phyloP scores from a whole-genome alignment of 2,113 vertebrate species.

The Clinocottus analis region DNA sequence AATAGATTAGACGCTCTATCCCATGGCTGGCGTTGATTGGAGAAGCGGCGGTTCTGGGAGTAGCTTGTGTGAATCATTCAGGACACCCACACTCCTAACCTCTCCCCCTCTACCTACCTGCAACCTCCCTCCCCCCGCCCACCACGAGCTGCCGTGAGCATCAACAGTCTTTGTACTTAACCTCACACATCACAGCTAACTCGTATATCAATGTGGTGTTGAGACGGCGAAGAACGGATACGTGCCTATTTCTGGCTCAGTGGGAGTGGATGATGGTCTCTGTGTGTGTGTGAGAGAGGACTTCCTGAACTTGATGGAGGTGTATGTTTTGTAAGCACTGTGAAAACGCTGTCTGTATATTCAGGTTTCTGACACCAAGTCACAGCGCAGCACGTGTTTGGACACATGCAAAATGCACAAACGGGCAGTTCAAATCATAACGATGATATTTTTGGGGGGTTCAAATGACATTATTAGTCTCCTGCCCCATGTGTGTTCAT shows the following conservation, averaged over 20 bases:
- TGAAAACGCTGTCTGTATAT: constrained; percentile 33
- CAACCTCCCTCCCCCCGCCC: constrained; percentile 48
- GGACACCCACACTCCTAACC: constrained; percentile 74
- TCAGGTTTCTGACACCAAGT: constrained; percentile 8
- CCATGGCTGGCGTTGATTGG: constrained; percentile 45
- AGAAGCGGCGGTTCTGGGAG: constrained; percentile 56
- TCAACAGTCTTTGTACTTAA: constrained; percentile 79
- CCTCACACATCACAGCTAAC: constrained; percentile 77
- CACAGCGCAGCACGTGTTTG: constrained; percentile 1
- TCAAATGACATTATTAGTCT: neutral
- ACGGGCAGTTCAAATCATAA: neutral
- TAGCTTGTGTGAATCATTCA: constrained; percentile 72
- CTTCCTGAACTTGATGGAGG: constrained; percentile 45
- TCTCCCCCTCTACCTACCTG: constrained; percentile 64
- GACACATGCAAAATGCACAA: neutral
- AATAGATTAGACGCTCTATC: constrained; percentile 58
- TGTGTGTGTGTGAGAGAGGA: constrained; percentile 21
- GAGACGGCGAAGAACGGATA: constrained; percentile 65
- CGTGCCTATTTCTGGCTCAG: constrained; percentile 70
- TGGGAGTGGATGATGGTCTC: constrained; percentile 62
- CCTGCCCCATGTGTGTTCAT: neutral
- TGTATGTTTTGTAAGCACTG: constrained; percentile 34
- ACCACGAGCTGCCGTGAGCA: constrained; percentile 58
- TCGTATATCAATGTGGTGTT: constrained; percentile 74
- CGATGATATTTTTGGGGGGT: neutral